These are phyloP conservation scores for Achroia grisella DNA, from an alignment of 1,140 invertebrate species.

Conservation along the genomic window DNA sequence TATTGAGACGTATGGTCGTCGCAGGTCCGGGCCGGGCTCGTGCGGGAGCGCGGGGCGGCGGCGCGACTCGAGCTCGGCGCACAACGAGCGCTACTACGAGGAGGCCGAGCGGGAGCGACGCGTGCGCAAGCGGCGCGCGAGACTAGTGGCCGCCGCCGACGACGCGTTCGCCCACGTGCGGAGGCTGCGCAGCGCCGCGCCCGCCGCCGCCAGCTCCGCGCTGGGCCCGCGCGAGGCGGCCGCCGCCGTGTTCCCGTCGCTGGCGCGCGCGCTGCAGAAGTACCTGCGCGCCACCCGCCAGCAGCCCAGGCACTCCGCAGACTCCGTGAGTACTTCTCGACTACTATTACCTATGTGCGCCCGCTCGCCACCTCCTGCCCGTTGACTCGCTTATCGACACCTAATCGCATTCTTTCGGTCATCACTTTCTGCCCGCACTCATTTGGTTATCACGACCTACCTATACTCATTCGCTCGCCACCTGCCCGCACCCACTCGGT, in stretches of 20 bases:
- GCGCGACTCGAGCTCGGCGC: constrained; percentile 90
- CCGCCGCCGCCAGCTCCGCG: constrained; percentile 71
- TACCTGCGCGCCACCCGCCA: constrained; percentile 96
- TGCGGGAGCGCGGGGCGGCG: constrained; percentile 68
- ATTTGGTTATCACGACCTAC: too few species aligned
- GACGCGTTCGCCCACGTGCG: constrained; percentile 98
- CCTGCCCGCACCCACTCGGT: too few species aligned
- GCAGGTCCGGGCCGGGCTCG: constrained; percentile 38
- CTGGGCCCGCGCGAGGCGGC: constrained; percentile 97
- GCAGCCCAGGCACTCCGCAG: constrained; percentile 95
- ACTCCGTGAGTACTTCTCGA: constrained; percentile 79
- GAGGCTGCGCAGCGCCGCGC: constrained; percentile 77
- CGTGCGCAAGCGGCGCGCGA: constrained; percentile 91
- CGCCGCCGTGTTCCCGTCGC: constrained; percentile 96
- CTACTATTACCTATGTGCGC: too few species aligned
- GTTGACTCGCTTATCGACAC: too few species aligned
- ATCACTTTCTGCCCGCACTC: too few species aligned
- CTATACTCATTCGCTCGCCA: too few species aligned
- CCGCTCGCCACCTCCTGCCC: too few species aligned
- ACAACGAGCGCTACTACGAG: constrained; percentile 98
- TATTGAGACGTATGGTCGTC: not conserved
- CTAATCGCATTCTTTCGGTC: too few species aligned
- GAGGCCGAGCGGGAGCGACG: constrained; percentile 97
- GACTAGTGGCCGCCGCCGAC: constrained; percentile 93
- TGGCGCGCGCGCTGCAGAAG: constrained; percentile 96